phyloP scores from a whole-genome alignment of 2,888 invertebrate species.

The Epistrophe eligans region DNA sequence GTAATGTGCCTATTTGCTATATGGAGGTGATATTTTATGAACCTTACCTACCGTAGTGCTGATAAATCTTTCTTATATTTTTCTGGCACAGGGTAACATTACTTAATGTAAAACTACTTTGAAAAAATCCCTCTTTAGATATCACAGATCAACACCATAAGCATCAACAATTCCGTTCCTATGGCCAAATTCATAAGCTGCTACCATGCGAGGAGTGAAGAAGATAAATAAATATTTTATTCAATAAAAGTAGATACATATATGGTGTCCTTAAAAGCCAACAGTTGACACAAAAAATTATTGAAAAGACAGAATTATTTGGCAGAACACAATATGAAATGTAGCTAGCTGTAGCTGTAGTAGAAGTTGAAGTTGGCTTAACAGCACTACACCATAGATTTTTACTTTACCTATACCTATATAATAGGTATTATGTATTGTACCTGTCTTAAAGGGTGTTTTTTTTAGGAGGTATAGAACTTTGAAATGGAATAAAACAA shows the following conservation, averaged over 20 bases:
- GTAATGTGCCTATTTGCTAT: background rate
- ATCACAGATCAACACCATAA: constrained; percentile 40
- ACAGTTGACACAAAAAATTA: background rate
- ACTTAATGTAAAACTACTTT: constrained; percentile 1
- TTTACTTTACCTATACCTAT: no score
- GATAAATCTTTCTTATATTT: background rate
- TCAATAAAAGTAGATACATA: background rate
- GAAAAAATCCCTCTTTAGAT: constrained; percentile 2
- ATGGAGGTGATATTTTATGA: background rate
- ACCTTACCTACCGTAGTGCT: background rate
- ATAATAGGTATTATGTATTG: no score
- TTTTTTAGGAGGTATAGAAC: no score
- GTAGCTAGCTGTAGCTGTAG: no score
- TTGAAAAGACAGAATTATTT: background rate
- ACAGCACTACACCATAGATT: no score
- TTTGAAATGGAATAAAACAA: no score
- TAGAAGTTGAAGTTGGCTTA: no score
- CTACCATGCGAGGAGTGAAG: background rate
- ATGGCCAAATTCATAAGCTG: constrained; percentile 8
- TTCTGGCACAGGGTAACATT: background rate
- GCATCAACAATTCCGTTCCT: background rate
- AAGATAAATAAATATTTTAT: constrained; percentile 33
- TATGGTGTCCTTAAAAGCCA: constrained; percentile 17
- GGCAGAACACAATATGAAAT: no score
- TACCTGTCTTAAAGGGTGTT: no score